Conservation (phyloP, 2,797 vertebrate genomes). For the Okamejei kenojei region DNA sequence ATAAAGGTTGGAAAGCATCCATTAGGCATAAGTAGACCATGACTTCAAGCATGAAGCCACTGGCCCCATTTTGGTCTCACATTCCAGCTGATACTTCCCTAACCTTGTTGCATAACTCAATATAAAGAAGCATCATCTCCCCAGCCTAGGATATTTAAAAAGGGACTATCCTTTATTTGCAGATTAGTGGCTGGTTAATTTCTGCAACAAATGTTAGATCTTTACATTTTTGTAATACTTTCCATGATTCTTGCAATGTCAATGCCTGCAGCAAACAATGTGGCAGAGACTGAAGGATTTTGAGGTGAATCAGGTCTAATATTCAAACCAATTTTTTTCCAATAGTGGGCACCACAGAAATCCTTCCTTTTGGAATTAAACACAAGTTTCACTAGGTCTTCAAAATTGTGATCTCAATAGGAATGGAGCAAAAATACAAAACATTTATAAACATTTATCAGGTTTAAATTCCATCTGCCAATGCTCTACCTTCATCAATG, state of each 20-base stretch:
- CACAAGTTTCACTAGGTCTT: background rate
- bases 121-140: too few species aligned
- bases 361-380: background rate
- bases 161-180: too few species aligned
- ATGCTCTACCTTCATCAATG: too few species aligned
- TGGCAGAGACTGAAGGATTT: background rate
- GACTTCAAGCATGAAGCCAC: background rate
- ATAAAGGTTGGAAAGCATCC: background rate
- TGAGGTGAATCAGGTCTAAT: background rate
- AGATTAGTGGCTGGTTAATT: background rate
- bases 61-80: too few species aligned
- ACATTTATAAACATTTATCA: too few species aligned
- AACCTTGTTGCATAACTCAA: too few species aligned
- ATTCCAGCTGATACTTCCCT: too few species aligned
- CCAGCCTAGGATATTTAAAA: too few species aligned
- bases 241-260: background rate
- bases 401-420: too few species aligned
- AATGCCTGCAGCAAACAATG: background rate
- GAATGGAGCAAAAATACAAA: too few species aligned
- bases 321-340: background rate
- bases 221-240: too few species aligned
- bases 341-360: background rate
- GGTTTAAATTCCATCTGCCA: too few species aligned
- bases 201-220: background rate
- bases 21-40: background rate